Conservation (phyloP, 2,888 invertebrate genomes). For the Cataglyphis altisquamis region DNA sequence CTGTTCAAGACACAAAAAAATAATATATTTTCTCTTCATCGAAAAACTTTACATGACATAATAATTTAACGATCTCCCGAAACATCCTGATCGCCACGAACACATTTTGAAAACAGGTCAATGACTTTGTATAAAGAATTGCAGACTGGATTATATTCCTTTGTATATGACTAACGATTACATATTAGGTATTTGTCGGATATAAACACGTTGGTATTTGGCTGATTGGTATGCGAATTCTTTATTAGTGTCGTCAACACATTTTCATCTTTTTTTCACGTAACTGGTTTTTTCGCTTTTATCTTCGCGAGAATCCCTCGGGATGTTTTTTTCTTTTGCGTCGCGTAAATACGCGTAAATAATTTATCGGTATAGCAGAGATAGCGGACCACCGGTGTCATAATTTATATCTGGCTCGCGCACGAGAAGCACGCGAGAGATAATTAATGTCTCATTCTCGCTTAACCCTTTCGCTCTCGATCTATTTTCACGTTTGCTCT, state of each 20-base stretch:
- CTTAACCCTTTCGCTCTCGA: conserved; percentile 32
- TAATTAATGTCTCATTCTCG: conserved; percentile 70
- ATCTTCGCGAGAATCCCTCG: conserved; percentile 46
- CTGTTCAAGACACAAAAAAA: not conserved
- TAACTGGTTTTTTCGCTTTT: conserved; percentile 74
- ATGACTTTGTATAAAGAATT: conserved; percentile 3
- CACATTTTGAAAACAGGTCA: conserved; percentile 16
- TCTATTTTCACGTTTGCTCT: not conserved
- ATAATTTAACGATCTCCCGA: conserved; percentile 16
- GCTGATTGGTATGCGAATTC: conserved; percentile 61
- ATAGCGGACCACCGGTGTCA: conserved; percentile 52
- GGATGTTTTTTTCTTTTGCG: conserved; percentile 45
- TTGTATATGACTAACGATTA: conserved; percentile 45
- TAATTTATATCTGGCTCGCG: conserved; percentile 64
- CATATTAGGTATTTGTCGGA: conserved; percentile 62
- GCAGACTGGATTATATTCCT: not conserved
- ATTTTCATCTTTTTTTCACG: conserved; percentile 48
- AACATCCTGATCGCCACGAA: conserved; percentile 10
- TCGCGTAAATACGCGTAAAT: conserved; percentile 70
- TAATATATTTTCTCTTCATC: not conserved
- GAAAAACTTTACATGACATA: not conserved
- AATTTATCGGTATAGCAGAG: conserved; percentile 68
- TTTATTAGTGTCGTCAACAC: conserved; percentile 54
- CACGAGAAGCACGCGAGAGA: conserved; percentile 55
- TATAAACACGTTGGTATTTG: conserved; percentile 53